Percentiles rank a stretch among this genome's conserved stretches.
phyloP scores from a whole-genome alignment of 2,113 vertebrate species.

The Haemorhous mexicanus region DNA sequence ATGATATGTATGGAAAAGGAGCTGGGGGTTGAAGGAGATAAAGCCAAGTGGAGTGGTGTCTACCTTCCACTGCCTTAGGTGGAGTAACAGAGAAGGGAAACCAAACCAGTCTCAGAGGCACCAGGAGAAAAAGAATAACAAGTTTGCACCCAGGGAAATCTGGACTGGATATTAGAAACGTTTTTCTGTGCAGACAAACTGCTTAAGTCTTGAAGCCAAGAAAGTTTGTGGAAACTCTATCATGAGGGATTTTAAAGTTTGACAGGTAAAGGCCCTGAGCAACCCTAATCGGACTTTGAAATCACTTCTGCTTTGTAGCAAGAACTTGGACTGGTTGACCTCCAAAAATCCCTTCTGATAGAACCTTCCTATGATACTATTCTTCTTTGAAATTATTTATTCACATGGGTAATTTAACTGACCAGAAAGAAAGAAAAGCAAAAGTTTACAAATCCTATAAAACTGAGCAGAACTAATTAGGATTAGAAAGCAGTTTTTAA shows the following conservation, averaged over 20 bases:
- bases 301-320: slow-evolving; percentile 3
- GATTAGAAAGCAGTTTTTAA: not conserved
- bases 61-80: not conserved
- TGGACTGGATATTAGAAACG: not conserved
- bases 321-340: not conserved
- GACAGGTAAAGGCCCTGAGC: slow-evolving; percentile 1
- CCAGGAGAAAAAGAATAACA: not conserved
- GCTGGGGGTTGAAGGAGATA: not conserved
- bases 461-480: not conserved
- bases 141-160: not conserved
- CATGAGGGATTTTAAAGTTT: not conserved
- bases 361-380: not conserved
- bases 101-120: not conserved
- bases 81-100: not conserved
- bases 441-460: slow-evolving; percentile 4
- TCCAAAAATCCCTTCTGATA: not conserved
- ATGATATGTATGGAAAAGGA: not conserved
- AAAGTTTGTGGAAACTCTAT: not conserved
- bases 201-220: not conserved
- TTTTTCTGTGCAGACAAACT: not conserved
- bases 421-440: not conserved
- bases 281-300: slow-evolving; percentile 28
- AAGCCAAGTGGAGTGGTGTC: not conserved
- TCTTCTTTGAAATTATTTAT: not conserved
- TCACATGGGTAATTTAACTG: not conserved